These are phyloP conservation scores for Gerris lacustris DNA, from an alignment of 2,888 invertebrate genomes.

Conservation along the genomic window DNA sequence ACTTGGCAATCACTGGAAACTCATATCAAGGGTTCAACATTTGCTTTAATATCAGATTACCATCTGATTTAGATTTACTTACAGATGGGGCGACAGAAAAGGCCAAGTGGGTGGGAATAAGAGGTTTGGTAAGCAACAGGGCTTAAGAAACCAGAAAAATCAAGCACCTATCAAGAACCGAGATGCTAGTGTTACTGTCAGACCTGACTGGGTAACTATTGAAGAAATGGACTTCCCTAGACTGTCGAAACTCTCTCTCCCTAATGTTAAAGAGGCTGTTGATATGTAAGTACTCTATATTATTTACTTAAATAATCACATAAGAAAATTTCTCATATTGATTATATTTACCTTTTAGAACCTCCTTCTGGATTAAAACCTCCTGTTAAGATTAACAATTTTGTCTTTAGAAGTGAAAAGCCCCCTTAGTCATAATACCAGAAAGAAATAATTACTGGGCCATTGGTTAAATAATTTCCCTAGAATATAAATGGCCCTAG, in stretches of 20 bases:
- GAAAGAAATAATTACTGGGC: too few species aligned
- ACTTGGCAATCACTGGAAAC: too few species aligned
- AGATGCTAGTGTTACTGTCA: constrained; percentile 91
- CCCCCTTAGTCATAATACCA: too few species aligned
- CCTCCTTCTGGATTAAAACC: too few species aligned
- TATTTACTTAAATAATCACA: neutral
- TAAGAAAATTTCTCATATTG: too few species aligned
- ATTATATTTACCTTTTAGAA: too few species aligned
- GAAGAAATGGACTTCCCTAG: constrained; percentile 98
- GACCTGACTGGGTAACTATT: constrained; percentile 91
- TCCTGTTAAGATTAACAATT: too few species aligned
- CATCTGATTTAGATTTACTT: neutral
- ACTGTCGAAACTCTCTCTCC: constrained; percentile 80
- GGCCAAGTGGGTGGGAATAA: constrained; percentile 47
- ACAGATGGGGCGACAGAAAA: constrained; percentile 51
- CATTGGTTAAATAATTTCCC: too few species aligned
- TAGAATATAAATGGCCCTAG: too few species aligned
- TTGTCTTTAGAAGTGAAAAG: too few species aligned
- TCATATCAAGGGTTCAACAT: too few species aligned
- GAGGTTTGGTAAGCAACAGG: constrained; percentile 71
- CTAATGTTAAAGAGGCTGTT: constrained; percentile 67
- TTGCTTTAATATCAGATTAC: too few species aligned
- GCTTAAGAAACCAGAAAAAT: constrained; percentile 46
- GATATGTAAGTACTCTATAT: constrained; percentile 42
- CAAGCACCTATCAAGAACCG: constrained; percentile 79